These are phyloP conservation scores for Falcunculus frontatus DNA, from an alignment of 2,113 vertebrate genomes.

Conservation along the genomic window DNA sequence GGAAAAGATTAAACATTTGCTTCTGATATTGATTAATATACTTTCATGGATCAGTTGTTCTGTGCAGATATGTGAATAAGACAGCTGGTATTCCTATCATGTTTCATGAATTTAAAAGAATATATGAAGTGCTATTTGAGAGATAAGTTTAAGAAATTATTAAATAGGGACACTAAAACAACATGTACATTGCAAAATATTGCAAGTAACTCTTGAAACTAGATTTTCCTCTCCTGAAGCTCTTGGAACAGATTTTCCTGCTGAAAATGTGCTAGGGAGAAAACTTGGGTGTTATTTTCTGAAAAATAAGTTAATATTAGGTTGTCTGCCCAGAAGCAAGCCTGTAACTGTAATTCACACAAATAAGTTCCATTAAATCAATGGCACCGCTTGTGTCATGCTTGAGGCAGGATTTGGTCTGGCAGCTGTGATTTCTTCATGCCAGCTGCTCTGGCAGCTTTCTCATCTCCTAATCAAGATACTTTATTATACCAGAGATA, in stretches of 20 bases:
- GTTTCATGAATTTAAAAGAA: not conserved
- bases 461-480: slow-evolving; percentile 36
- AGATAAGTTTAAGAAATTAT: slow-evolving; percentile 17
- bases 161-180: slow-evolving; percentile 20
- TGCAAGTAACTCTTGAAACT: not conserved
- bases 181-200: not conserved
- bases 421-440: slow-evolving; percentile 54
- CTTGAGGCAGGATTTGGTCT: not conserved
- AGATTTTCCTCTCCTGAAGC: slow-evolving; percentile 32
- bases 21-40: slow-evolving; percentile 46
- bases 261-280: slow-evolving; percentile 10
- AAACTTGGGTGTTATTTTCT: slow-evolving; percentile 49
- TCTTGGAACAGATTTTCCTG: not conserved
- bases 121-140: slow-evolving; percentile 5
- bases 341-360: not conserved
- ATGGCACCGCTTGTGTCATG: not conserved
- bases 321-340: slow-evolving; percentile 29
- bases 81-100: not conserved
- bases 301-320: slow-evolving; percentile 36
- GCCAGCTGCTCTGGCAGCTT: slow-evolving; percentile 23
- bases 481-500: slow-evolving; percentile 33
- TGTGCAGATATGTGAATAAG: not conserved
- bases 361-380: slow-evolving; percentile 11
- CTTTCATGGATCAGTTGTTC: not conserved
- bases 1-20: slow-evolving; percentile 12